Evolutionary conservation across 1,140 invertebrate genomes (phyloP), one percentile per base, ranked within the genome.

Genomic region (Lasaia peninsularis): DNA sequence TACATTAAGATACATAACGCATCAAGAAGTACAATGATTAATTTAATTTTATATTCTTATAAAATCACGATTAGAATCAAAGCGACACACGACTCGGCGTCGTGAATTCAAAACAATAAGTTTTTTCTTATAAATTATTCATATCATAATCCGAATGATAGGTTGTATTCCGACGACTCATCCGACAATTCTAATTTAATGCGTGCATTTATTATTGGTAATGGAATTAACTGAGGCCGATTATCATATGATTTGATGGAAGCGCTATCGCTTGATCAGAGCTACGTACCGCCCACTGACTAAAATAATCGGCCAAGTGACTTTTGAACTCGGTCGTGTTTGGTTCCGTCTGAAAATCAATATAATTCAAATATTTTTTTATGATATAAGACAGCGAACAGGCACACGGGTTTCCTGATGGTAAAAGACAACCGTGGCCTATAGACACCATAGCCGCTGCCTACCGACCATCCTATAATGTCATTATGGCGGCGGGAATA

Each of bases 201-300:
- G 75, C 81, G 73, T 80, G 82, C 85, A 85, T 88, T 88, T 88
- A 86, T 86, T 86, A 88, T 86, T 83, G 78, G 78, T 83, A 83
- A 82, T 86, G 76, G 85, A 86, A 88, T 88, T 88, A 88, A 88
- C 85, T 69, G 75, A 69, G 73, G 60, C 82, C 82, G 82, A 86
- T 88, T 88, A 88, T 88, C 85, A 85, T 88, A 81, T 74, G 79
- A 82, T 88, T 82, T 88, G 85, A 88, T 86, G 85, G 85, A 88
- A 80, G 77, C 74, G 71, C 81, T 88, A 88, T 88, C 85, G 75
- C 56, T 58, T 54, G 67, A 86, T 88, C 82, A 63, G 62, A 58
- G 69, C 68, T 65, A 67, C 64, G 68, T 63, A 68, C 80, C 79
- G 80, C 80, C 81, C 79, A 80, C 77, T 67, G 74, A 69, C 77